Evolutionary conservation across 2,888 invertebrate species (phyloP).

Genomic region (Eristalis arbustorum): DNA sequence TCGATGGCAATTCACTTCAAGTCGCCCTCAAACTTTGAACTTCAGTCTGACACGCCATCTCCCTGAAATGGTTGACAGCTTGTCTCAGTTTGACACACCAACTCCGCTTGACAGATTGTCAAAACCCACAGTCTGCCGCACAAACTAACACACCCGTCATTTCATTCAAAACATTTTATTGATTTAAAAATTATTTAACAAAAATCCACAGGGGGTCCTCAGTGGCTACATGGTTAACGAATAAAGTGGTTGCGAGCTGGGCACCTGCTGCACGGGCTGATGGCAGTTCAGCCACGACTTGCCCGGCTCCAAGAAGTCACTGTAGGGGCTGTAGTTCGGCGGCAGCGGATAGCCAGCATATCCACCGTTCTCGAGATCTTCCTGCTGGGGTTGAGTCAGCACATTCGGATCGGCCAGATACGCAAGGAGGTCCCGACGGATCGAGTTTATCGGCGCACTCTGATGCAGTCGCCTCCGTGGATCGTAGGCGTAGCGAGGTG

Average conservation of each 20-base stretch:
- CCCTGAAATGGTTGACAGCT: no score
- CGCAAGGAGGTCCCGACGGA: background rate
- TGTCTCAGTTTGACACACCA: background rate
- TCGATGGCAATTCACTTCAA: no score
- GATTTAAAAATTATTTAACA: background rate
- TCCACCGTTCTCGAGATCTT: background rate
- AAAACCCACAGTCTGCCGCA: no score
- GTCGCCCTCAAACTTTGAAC: no score
- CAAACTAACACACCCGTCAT: background rate
- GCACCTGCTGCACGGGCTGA: background rate
- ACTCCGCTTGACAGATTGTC: background rate
- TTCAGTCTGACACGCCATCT: no score
- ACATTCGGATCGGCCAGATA: slow-evolving; percentile 3
- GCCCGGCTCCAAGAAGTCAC: background rate
- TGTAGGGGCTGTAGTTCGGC: background rate
- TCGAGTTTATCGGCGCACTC: background rate
- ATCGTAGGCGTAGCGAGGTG: background rate
- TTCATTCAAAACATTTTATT: background rate
- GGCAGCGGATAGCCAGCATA: background rate
- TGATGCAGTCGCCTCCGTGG: background rate
- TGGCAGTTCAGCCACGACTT: background rate
- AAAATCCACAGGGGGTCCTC: background rate
- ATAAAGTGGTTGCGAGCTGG: background rate
- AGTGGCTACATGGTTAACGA: background rate
- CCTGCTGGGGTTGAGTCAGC: background rate